Evolutionary conservation across 2,888 invertebrate species (phyloP).

Genomic region (Cephus sareptanus): DNA sequence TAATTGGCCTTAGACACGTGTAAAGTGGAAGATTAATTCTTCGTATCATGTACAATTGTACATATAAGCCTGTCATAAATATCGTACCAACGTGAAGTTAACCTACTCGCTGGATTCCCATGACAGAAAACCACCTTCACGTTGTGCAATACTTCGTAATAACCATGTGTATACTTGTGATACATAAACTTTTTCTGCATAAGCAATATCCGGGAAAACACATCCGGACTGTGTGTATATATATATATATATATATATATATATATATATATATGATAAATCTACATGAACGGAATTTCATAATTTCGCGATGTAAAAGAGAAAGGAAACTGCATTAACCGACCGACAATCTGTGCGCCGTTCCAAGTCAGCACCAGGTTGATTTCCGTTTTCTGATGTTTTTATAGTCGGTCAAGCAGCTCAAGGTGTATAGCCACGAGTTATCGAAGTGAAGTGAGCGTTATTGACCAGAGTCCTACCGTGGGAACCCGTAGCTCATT

Average conservation of each 20-base stretch:
- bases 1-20: background rate
- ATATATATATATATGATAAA: background rate
- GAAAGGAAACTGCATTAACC: background rate
- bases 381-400: background rate
- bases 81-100: background rate
- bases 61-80: background rate
- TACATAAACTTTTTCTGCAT: background rate
- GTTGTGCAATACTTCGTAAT: background rate
- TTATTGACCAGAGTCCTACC: background rate
- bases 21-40: background rate
- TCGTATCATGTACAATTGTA: background rate
- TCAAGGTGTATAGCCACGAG: background rate
- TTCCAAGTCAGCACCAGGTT: background rate
- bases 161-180: background rate
- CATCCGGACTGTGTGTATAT: background rate
- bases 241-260: background rate
- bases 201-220: background rate
- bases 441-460: background rate
- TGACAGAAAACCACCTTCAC: background rate
- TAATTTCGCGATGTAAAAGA: background rate
- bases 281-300: background rate
- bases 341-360: background rate
- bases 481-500: background rate
- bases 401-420: background rate
- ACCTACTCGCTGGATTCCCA: background rate